phyloP scores from a whole-genome alignment of 2,888 invertebrate species.

The Syrista parreyssii region DNA sequence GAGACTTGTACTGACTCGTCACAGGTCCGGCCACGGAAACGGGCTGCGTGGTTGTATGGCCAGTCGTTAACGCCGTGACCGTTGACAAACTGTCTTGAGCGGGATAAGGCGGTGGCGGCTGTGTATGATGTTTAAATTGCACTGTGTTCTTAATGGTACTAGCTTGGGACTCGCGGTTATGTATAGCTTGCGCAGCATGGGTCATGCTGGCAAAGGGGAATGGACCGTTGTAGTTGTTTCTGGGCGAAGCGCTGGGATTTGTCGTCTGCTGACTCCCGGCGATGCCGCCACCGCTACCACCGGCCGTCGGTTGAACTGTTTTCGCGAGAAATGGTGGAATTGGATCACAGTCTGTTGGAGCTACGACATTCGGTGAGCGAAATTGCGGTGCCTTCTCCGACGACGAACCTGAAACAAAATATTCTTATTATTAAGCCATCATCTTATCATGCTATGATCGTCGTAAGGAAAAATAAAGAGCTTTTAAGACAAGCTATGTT shows the following conservation, averaged over 20 bases:
- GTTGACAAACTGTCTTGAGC: constrained; percentile 60
- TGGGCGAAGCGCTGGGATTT: constrained; percentile 62
- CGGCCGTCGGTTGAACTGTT: constrained; percentile 49
- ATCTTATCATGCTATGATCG: too few relatives aligned
- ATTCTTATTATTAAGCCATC: too few relatives aligned
- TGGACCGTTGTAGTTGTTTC: constrained; percentile 70
- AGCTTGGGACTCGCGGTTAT: constrained; percentile 72
- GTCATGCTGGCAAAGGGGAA: constrained; percentile 95
- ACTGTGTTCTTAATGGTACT: constrained; percentile 47
- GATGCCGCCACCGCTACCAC: constrained; percentile 44
- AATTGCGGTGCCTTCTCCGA: constrained; percentile 69
- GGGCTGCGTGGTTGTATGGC: constrained; percentile 50
- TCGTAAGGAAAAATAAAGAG: background rate
- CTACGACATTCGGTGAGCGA: constrained; percentile 89
- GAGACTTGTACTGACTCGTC: constrained; percentile 52
- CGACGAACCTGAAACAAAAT: constrained; percentile 48
- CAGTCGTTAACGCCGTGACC: constrained; percentile 54
- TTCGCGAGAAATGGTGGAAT: constrained; percentile 62
- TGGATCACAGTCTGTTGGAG: constrained; percentile 82
- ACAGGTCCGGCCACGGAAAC: constrained; percentile 55
- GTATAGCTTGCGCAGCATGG: constrained; percentile 84
- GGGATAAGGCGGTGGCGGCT: constrained; percentile 67
- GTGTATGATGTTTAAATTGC: constrained; percentile 60
- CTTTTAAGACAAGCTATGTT: background rate
- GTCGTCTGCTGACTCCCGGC: constrained; percentile 47